Evolutionary conservation across 1,140 invertebrate species (phyloP), one percentile per base, ranked within the genome.

Genomic region (Drosophila watanabei): DNA sequence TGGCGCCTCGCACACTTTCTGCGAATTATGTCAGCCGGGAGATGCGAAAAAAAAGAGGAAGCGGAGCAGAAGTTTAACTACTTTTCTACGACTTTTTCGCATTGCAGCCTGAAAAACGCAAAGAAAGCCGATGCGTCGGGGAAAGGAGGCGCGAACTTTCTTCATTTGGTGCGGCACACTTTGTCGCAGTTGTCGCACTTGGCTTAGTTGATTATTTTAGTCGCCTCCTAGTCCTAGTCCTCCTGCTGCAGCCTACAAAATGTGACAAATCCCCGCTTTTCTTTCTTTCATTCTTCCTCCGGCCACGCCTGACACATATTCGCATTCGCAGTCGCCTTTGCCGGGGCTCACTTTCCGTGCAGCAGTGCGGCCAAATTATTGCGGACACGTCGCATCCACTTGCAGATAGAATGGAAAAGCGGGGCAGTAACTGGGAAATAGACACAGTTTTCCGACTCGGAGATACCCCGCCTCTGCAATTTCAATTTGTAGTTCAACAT

Each of bases 141-240:
- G 46, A 45, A 59, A 43, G 48, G 18, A 30, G 16, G 11, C 24
- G 35, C 33, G 61, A 87, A 87, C 77, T 87, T 87, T 87, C 84
- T 87, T 88, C 77, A 88, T 88, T 88, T 88, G 80, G 62, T 64
- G 70, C 62, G 24, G 71, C 84, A 83, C 76, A 87, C 76, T 83
- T 87, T 88, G 84, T 84, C 77, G 84, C 77, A 88, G 76, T 81
- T 86, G 82, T 61, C 35, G 63, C 68, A 85, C 78, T 82, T 75
- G 71, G 75, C 76, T 86, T 79, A 79, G 75, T 88, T 88, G 84
- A 83, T 87, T 87, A 83, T 87, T 80, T 82, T 64, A 71, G 68
- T 59, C 41, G 59, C 51, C 54, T 45, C 49, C 49, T 24, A 24
- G 24, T 28, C 37, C 48, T 54, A 11, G 33, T 35, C 57, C 63